Evolutionary conservation across 2,797 vertebrate species (phyloP).

Genomic region (Malurus splendens): DNA sequence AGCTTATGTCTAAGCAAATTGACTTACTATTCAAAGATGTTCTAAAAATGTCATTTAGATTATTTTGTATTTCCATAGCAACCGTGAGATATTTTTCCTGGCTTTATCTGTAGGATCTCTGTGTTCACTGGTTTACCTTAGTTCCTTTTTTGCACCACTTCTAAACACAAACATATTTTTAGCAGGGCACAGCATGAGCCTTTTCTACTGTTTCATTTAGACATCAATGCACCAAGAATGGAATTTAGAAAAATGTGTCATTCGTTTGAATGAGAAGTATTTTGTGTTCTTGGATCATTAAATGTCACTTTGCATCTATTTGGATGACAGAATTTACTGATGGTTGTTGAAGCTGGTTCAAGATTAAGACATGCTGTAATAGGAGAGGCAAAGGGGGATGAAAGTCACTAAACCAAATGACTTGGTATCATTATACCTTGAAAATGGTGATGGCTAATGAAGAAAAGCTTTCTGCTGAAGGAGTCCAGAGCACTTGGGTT

Average conservation of each 20-base stretch:
- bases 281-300: conserved; percentile 3
- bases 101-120: not conserved
- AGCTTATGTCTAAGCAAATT: not conserved
- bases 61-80: conserved; percentile 29
- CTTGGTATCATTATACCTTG: not conserved
- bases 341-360: not conserved
- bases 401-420: not conserved
- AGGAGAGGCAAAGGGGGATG: not conserved
- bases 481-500: not conserved
- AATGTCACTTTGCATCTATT: not conserved
- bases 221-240: not conserved
- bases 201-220: not conserved
- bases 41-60: not conserved
- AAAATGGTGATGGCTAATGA: not conserved
- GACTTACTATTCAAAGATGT: not conserved
- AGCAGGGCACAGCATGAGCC: not conserved
- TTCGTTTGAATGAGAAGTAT: not conserved
- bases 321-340: not conserved
- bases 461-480: not conserved
- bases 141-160: not conserved
- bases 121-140: not conserved
- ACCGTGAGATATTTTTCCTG: not conserved
- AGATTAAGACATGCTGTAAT: not conserved
- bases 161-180: not conserved
- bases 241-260: not conserved